Conservation (phyloP, 2,888 invertebrate genomes). For the Drosophila buzzatii region DNA sequence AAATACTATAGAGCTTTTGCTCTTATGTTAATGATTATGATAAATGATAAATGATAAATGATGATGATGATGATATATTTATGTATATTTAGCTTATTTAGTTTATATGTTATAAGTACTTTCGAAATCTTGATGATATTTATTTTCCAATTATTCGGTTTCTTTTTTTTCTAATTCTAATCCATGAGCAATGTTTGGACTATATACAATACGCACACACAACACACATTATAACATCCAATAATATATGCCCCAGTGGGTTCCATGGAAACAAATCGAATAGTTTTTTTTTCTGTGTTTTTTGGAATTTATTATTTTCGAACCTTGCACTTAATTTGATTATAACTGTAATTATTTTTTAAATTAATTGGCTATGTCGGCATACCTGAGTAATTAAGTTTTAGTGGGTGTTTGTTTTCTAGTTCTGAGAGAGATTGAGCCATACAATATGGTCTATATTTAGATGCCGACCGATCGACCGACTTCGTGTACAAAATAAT, state of each 20-base stretch:
- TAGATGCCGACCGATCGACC: constrained; percentile 69
- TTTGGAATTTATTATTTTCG: constrained; percentile 50
- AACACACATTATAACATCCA: constrained; percentile 57
- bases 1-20: constrained; percentile 51
- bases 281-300: constrained; percentile 39
- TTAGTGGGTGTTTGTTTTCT: constrained; percentile 47
- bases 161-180: constrained; percentile 53
- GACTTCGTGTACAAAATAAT: constrained; percentile 74
- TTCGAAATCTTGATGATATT: constrained; percentile 71
- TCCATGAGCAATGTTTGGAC: constrained; percentile 53
- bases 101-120: constrained; percentile 64
- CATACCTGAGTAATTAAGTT: constrained; percentile 53
- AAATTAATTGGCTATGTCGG: constrained; percentile 19
- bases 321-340: constrained; percentile 51
- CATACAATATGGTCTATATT: constrained; percentile 69
- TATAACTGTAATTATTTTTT: constrained; percentile 16
- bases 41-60: constrained; percentile 37
- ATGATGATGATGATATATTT: constrained; percentile 47
- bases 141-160: constrained; percentile 40
- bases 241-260: constrained; percentile 81
- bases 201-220: constrained; percentile 50
- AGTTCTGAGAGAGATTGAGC: constrained; percentile 57
- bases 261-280: constrained; percentile 70
- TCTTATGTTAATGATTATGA: constrained; percentile 46
- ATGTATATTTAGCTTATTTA: constrained; percentile 77